A percentile compares a stretch with the other conserved stretches of the same genome.
These are phyloP conservation scores for Gymnocypris eckloni DNA, from an alignment of 2,797 vertebrate species.

Conservation along the genomic window DNA sequence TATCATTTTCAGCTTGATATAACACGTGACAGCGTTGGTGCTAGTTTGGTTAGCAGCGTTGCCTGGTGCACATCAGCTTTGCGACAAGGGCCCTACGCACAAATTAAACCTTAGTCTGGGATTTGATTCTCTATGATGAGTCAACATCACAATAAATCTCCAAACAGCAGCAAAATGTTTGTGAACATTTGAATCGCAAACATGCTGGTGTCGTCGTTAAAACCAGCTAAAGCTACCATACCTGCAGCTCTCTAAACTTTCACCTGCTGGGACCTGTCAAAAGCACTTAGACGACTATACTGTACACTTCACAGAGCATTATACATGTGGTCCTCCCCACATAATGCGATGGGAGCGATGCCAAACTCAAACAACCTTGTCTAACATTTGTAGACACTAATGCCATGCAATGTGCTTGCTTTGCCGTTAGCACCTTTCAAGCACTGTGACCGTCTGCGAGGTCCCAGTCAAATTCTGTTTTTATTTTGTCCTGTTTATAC, in stretches of 20 bases:
- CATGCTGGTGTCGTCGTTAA: conserved; percentile 69
- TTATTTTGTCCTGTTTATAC: conserved; percentile 3
- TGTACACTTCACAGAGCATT: conserved; percentile 81
- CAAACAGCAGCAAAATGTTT: conserved; percentile 43
- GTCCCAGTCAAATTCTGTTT: background rate
- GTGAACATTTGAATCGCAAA: conserved; percentile 68
- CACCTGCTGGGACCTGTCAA: conserved; percentile 82
- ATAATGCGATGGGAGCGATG: conserved; percentile 72
- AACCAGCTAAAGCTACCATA: conserved; percentile 71
- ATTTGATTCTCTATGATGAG: conserved; percentile 63
- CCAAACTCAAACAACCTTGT: conserved; percentile 74
- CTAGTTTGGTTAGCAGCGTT: background rate
- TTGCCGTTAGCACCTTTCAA: conserved; percentile 42
- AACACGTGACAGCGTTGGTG: conserved; percentile 40
- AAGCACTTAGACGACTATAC: conserved; percentile 74
- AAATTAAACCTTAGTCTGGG: conserved; percentile 51
- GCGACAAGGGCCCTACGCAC: background rate
- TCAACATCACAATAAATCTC: conserved; percentile 61
- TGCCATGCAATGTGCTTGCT: conserved; percentile 69
- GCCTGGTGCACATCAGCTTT: background rate
- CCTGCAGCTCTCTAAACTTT: conserved; percentile 75
- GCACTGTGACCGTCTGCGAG: background rate
- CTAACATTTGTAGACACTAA: conserved; percentile 82
- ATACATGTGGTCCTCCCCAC: conserved; percentile 72
- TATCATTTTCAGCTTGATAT: conserved; percentile 54